Evolutionary conservation across 2,797 vertebrate genomes (phyloP).

Genomic region (Perodicticus potto): DNA sequence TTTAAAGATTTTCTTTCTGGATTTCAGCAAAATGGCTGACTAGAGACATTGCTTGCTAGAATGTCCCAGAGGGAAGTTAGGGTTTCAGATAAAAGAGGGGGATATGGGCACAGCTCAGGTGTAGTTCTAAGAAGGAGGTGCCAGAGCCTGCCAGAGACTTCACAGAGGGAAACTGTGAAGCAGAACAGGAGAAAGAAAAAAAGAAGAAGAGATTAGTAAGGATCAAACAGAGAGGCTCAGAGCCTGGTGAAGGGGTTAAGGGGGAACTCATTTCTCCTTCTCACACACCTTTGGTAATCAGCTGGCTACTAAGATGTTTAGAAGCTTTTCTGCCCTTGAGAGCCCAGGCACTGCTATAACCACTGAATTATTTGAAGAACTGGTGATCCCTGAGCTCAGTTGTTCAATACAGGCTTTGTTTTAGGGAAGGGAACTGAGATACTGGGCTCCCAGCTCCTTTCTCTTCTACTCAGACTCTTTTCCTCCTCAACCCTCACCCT

Average conservation of each 20-base stretch:
- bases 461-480: not conserved
- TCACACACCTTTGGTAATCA: not conserved
- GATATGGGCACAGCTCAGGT: not conserved
- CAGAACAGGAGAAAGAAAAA: not conserved
- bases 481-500: not conserved
- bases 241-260: not conserved
- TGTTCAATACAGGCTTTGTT: not conserved
- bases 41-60: not conserved
- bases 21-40: not conserved
- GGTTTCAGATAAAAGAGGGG: not conserved
- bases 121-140: not conserved
- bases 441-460: not conserved
- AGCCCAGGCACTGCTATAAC: not conserved
- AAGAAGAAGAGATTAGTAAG: not conserved
- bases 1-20: slow-evolving; percentile 57
- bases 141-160: not conserved
- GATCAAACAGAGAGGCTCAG: not conserved
- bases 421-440: not conserved
- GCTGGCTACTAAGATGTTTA: not conserved
- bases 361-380: not conserved
- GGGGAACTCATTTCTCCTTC: not conserved
- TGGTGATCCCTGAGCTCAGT: not conserved
- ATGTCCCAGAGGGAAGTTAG: not conserved
- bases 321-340: not conserved
- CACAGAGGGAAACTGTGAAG: not conserved